phyloP scores from a whole-genome alignment of 2,113 vertebrate genomes.

The Pachycephala philippinensis region DNA sequence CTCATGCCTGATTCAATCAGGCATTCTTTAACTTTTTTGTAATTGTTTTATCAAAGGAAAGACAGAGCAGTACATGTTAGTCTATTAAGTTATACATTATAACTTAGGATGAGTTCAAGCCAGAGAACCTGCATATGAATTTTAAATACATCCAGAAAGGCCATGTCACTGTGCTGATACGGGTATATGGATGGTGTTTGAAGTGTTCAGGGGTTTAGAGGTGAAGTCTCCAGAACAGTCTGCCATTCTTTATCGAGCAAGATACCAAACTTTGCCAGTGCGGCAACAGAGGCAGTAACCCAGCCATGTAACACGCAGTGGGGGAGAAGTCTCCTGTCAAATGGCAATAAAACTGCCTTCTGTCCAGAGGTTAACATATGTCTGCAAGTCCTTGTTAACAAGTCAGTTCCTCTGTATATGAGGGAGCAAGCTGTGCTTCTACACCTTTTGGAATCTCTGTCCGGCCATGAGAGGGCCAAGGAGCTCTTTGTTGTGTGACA shows the following conservation, averaged over 20 bases:
- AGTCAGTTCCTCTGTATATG: not conserved
- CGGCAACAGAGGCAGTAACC: not conserved
- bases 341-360: not conserved
- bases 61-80: slow-evolving; percentile 12
- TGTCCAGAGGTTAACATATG: not conserved
- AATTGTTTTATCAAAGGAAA: slow-evolving; percentile 31
- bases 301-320: not conserved
- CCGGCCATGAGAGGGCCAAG: not conserved
- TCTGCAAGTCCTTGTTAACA: not conserved
- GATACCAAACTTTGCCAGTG: not conserved
- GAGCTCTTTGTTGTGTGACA: not conserved
- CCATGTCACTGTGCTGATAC: not conserved
- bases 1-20: slow-evolving; percentile 54
- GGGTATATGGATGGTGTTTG: not conserved
- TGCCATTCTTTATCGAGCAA: not conserved
- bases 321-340: not conserved
- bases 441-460: not conserved
- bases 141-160: not conserved
- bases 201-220: not conserved
- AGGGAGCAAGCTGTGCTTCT: not conserved
- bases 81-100: not conserved
- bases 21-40: slow-evolving; percentile 15
- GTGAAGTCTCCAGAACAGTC: not conserved
- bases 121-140: not conserved
- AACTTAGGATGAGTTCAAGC: not conserved